phyloP scores from a whole-genome alignment of 1,140 invertebrate genomes.

The Arion vulgaris region DNA sequence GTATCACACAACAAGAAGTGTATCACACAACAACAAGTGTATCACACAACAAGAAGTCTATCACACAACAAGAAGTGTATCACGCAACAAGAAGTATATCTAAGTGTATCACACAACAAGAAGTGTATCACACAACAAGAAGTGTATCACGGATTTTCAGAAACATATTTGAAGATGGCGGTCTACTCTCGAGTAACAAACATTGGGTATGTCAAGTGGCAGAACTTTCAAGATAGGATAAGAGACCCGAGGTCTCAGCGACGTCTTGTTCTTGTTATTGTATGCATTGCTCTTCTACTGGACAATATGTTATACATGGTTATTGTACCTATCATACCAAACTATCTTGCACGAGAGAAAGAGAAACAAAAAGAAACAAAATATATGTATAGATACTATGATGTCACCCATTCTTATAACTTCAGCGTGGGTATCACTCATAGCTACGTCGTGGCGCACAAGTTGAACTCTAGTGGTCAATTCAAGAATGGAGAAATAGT shows the following conservation, averaged over 20 bases:
- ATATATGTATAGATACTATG: conserved; percentile 31
- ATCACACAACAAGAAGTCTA: too few species aligned
- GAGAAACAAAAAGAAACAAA: conserved; percentile 73
- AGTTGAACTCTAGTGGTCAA: neutral
- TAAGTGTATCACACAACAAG: neutral
- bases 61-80: too few species aligned
- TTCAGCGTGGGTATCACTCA: conserved; percentile 17
- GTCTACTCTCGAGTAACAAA: conserved; percentile 30
- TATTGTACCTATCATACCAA: conserved; percentile 98
- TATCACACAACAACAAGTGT: too few species aligned
- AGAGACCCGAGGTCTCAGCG: conserved; percentile 91
- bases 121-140: neutral
- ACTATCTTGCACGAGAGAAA: conserved; percentile 88
- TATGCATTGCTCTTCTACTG: conserved; percentile 92
- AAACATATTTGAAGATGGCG: conserved; percentile 6
- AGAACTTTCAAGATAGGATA: conserved; percentile 85
- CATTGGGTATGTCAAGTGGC: conserved; percentile 41
- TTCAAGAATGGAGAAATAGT: conserved; percentile 20
- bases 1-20: too few species aligned
- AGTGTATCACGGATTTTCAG: too few species aligned
- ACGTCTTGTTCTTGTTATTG: conserved; percentile 93
- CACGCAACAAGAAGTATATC: too few species aligned
- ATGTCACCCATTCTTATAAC: conserved; percentile 14
- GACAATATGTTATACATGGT: conserved; percentile 98
- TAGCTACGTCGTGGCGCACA: conserved; percentile 23